Evolutionary conservation across 2,888 invertebrate genomes (phyloP).

Genomic region (Serripes groenlandicus): DNA sequence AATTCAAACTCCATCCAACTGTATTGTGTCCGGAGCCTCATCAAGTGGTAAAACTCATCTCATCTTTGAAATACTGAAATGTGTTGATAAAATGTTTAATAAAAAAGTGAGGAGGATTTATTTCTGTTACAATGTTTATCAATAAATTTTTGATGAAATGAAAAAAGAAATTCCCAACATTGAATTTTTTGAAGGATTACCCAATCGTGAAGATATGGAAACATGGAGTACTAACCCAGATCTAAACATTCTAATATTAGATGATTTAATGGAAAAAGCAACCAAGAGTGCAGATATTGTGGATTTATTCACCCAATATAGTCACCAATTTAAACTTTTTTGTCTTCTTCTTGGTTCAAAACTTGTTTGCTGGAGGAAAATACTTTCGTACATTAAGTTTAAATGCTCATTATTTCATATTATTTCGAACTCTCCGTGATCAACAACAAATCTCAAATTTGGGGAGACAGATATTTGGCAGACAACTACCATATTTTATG

Average conservation of each 20-base stretch:
- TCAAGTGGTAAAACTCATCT: conserved; percentile 1
- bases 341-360: neutral
- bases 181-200: conserved; percentile 5
- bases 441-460: neutral
- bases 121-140: conserved; percentile 29
- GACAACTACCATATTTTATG: neutral
- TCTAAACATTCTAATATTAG: neutral
- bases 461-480: too few species aligned
- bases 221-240: neutral
- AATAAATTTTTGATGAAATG: conserved; percentile 1
- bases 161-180: conserved; percentile 3
- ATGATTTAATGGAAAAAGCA: neutral
- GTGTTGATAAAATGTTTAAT: neutral
- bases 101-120: conserved; percentile 29
- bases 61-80: conserved; percentile 3
- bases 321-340: neutral
- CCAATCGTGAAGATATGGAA: conserved; percentile 1
- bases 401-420: neutral
- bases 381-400: neutral
- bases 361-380: neutral
- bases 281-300: neutral
- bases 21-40: neutral
- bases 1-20: conserved; percentile 3
- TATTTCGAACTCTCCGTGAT: neutral
- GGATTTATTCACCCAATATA: neutral